These are phyloP conservation scores for Tragelaphus buxtoni DNA, from an alignment of 2,113 vertebrate species.

Conservation along the genomic window DNA sequence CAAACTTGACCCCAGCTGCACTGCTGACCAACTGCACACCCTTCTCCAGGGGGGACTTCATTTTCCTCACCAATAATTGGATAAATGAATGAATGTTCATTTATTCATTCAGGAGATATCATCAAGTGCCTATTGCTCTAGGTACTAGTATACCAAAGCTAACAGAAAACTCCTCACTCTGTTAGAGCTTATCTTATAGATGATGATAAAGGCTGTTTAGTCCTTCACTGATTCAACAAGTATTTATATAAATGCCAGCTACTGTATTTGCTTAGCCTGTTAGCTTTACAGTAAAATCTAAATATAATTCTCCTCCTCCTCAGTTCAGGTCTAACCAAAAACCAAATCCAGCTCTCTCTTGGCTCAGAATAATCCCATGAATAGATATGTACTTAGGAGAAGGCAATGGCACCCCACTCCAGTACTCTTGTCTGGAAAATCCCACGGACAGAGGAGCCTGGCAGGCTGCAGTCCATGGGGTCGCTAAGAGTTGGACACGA, in stretches of 20 bases:
- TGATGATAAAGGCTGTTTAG: background rate
- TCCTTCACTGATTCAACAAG: background rate
- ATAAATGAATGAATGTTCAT: background rate
- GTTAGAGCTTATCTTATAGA: background rate
- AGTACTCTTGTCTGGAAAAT: too few species aligned
- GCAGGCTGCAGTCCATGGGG: too few species aligned
- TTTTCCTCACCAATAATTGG: background rate
- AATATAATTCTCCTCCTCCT: background rate
- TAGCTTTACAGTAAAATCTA: conserved; percentile 22
- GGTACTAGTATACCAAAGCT: background rate
- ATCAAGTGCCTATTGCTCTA: background rate
- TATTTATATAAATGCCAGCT: conserved; percentile 13
- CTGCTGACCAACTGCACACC: background rate
- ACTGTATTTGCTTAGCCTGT: background rate
- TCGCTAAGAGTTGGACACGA: too few species aligned
- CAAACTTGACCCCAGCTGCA: background rate
- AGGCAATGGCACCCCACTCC: too few species aligned
- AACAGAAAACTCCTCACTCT: background rate
- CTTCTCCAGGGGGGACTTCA: background rate
- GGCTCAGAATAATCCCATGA: background rate
- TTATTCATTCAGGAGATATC: background rate
- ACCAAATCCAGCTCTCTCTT: background rate
- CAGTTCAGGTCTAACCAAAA: background rate
- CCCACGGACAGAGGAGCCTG: too few species aligned
- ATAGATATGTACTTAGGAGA: background rate